A percentile compares a stretch with the other conserved stretches of the same genome.
phyloP scores from a whole-genome alignment of 2,888 invertebrate genomes.

The Rhagonycha lutea region DNA sequence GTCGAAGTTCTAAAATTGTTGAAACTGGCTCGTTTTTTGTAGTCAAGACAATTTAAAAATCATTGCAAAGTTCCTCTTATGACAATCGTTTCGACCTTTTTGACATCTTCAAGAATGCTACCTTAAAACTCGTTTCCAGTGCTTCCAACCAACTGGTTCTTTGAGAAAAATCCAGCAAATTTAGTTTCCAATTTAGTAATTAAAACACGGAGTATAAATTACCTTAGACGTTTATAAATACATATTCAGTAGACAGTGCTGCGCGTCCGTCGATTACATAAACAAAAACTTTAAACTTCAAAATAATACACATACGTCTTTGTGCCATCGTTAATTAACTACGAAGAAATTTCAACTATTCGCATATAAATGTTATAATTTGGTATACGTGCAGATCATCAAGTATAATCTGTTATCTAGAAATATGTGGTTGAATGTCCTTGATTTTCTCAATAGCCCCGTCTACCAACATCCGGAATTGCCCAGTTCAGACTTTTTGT shows the following conservation, averaged over 20 bases:
- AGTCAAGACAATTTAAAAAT: not conserved
- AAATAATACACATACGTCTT: conserved; percentile 1
- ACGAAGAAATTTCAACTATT: not conserved
- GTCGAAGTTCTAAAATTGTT: not conserved
- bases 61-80: not conserved
- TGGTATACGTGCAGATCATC: conserved; percentile 3
- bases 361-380: not conserved
- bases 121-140: not conserved
- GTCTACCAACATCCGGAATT: not conserved
- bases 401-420: conserved; percentile 3
- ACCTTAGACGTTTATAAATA: conserved; percentile 16
- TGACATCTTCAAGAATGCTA: not conserved
- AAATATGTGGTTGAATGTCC: conserved; percentile 2
- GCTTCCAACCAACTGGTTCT: not conserved
- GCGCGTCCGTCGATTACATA: not conserved
- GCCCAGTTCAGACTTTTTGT: conserved; percentile 3
- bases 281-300: not conserved
- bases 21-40: not conserved
- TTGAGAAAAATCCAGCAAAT: not conserved
- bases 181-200: not conserved
- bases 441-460: not conserved
- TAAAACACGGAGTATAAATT: not conserved
- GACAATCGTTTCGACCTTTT: not conserved
- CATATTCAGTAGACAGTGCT: conserved; percentile 1
- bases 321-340: not conserved